Evolutionary conservation across 2,113 vertebrate species (phyloP), one percentile per base, ranked within the genome.

Genomic region (Lutjanus erythropterus): DNA sequence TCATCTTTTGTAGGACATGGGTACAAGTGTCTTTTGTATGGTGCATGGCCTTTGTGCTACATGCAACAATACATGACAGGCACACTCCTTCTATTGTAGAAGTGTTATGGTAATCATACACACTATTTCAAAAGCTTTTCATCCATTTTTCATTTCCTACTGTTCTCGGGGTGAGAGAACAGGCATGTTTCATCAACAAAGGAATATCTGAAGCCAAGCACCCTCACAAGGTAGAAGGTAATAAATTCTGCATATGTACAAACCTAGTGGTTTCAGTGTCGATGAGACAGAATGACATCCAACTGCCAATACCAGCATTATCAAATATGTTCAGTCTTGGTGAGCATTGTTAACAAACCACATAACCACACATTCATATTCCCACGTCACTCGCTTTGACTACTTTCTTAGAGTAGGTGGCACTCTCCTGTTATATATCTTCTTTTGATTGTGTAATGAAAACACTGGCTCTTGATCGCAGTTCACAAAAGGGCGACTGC

Each of bases 121-220:
- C 62, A 67, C 59, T 72, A 53, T 89, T 90, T 92, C 78, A 89
- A 87, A 92, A 86, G 85, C 80, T 84, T 90, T 89, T 86, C 86
- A 90, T 91, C 78, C 67, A 88, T 90, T 88, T 91, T 88, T 92
- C 75, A 85, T 89, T 74, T 72, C 46, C 69, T 35, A 56, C 80
- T 89, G 62, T 89, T 86, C 75, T 75, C 18, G 0, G 67, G 80
- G 80, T 84, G 79, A 88, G 39, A 66, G 79, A 85, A 91, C 60
- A 84, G 79, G 64, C 79, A 81, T 66, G 71, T 82, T 87, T 85
- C 81, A 91, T 85, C 90, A 88, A 91, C 88, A 91, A 90, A 86
- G 71, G 75, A 81, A 80, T 84, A 62, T 81, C 71, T 78, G 75
- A 85, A 75, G 61, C 66, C 69, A 58, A 83, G 62, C 60, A 79